These are phyloP conservation scores for Pseudomyrmex gracilis DNA, from an alignment of 1,140 invertebrate genomes.

Conservation along the genomic window DNA sequence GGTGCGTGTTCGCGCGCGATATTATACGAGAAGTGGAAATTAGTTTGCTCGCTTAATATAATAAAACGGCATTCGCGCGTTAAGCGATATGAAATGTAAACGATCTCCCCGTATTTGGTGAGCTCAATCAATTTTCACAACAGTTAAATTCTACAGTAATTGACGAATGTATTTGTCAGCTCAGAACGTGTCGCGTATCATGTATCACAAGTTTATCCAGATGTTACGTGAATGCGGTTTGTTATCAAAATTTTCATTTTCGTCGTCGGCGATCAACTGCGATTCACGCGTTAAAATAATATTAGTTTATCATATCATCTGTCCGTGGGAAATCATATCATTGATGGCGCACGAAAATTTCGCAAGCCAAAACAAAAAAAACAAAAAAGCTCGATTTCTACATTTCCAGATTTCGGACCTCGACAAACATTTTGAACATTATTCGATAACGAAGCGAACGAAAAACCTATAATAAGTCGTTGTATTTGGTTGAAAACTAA, in stretches of 20 bases:
- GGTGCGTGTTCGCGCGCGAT: constrained; percentile 11
- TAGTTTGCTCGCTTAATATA: constrained; percentile 54
- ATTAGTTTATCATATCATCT: not conserved
- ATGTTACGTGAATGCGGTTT: constrained; percentile 12
- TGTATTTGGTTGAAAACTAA: too few relatives aligned
- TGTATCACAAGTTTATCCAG: constrained; percentile 39
- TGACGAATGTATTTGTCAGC: constrained; percentile 52
- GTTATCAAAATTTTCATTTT: constrained; percentile 36
- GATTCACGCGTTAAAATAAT: too few relatives aligned
- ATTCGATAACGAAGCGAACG: too few relatives aligned
- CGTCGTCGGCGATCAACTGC: not conserved
- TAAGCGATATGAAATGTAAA: constrained; percentile 62
- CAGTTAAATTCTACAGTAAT: constrained; percentile 61
- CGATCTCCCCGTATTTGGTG: constrained; percentile 33
- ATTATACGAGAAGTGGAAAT: constrained; percentile 38
- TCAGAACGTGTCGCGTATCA: constrained; percentile 38
- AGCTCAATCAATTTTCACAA: constrained; percentile 60
- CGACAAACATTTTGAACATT: too few relatives aligned
- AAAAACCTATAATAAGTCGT: too few relatives aligned
- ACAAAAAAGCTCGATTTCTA: too few relatives aligned
- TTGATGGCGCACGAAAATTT: not conserved
- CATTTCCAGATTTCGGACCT: too few relatives aligned
- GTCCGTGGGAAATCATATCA: not conserved
- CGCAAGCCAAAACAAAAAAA: too few relatives aligned
- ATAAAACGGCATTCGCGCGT: constrained; percentile 58